Percentiles rank a stretch among this genome's conserved stretches.
Evolutionary conservation across 2,113 vertebrate genomes (phyloP).

Genomic region (Numenius arquata): DNA sequence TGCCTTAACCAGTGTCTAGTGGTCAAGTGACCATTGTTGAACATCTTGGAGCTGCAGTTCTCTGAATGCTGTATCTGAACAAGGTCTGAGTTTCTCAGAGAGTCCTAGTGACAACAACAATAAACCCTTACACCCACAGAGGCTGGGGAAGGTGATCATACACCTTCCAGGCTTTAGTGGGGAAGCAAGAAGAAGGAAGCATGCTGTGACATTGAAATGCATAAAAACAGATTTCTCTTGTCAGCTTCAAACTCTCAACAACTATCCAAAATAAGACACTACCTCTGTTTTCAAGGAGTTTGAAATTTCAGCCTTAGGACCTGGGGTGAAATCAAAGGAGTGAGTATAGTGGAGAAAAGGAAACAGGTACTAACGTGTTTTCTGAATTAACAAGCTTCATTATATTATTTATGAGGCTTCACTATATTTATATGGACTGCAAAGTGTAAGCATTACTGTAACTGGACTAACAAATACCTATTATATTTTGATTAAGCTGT

Average conservation of each 20-base stretch:
- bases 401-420: not conserved
- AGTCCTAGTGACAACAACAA: not conserved
- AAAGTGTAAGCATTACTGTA: not conserved
- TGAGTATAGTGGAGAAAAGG: not conserved
- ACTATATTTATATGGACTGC: not conserved
- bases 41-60: fast-evolving
- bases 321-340: fast-evolving
- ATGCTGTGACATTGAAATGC: fast-evolving
- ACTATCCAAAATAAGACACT: not conserved
- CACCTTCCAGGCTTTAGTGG: not conserved
- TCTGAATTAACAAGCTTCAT: not conserved
- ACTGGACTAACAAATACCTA: not conserved
- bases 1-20: fast-evolving
- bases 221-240: not conserved
- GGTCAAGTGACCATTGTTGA: not conserved
- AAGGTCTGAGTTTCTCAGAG: not conserved
- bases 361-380: not conserved
- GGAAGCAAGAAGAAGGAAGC: not conserved
- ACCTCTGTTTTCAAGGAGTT: not conserved
- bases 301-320: not conserved
- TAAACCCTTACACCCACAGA: fast-evolving
- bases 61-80: not conserved
- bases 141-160: not conserved
- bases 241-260: not conserved
- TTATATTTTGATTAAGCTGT: not conserved